A percentile compares a stretch with the other conserved stretches of the same genome.
Conservation (phyloP, 2,113 vertebrate species). For the Circaetus cinerascens region DNA sequence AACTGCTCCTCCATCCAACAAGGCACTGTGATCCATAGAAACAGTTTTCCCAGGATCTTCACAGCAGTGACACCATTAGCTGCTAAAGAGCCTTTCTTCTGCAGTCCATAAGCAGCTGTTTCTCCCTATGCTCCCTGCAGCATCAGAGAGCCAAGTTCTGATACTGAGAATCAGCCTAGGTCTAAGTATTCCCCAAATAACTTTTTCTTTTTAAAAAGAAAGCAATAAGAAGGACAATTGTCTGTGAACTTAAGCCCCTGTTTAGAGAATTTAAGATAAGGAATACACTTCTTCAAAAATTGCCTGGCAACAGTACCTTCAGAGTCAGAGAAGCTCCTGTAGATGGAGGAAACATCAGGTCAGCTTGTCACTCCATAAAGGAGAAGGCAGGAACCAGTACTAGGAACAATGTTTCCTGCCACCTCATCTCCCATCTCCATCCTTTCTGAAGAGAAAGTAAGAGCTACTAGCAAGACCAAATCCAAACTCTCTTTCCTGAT, state of each 20-base stretch:
- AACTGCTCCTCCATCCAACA: background rate
- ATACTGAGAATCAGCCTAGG: background rate
- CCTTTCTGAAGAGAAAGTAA: background rate
- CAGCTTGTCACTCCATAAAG: background rate
- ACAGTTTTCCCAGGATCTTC: background rate
- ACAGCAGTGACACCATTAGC: background rate
- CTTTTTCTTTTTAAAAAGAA: background rate
- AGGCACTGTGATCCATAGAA: background rate
- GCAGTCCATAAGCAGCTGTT: background rate
- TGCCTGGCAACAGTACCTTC: background rate
- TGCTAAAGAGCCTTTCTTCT: background rate
- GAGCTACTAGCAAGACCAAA: rapidly evolving
- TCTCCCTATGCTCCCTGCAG: background rate
- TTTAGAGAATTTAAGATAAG: background rate
- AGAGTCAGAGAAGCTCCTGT: background rate
- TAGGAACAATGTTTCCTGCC: background rate
- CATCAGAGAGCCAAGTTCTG: background rate
- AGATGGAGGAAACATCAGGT: background rate
- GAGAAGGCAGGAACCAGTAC: background rate
- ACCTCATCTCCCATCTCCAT: background rate
- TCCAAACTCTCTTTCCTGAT: too few species aligned
- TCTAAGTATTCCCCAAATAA: background rate
- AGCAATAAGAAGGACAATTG: background rate
- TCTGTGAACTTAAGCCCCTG: background rate
- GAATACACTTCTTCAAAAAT: background rate